These are phyloP conservation scores for Ficedula albicollis DNA, from an alignment of 2,797 vertebrate genomes.

Conservation along the genomic window DNA sequence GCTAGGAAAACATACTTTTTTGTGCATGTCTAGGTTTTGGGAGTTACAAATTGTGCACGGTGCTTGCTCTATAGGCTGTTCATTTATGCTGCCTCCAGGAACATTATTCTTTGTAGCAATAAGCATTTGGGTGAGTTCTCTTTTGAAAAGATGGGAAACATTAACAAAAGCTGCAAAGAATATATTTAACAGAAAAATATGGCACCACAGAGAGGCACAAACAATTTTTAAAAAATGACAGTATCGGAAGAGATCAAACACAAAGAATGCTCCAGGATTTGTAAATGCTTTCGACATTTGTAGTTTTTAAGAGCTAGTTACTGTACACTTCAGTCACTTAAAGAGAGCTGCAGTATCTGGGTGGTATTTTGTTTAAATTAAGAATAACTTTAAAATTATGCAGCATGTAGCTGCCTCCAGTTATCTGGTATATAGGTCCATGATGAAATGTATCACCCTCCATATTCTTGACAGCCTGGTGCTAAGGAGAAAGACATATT, in stretches of 20 bases:
- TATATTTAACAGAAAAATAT: background rate
- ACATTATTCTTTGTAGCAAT: background rate
- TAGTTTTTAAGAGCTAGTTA: background rate
- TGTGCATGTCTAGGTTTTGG: background rate
- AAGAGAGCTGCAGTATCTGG: background rate
- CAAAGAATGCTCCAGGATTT: background rate
- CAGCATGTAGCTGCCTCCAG: background rate
- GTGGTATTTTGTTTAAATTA: background rate
- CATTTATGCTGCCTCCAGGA: background rate
- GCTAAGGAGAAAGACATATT: background rate
- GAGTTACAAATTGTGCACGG: background rate
- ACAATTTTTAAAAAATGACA: fast-evolving
- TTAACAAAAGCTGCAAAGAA: background rate
- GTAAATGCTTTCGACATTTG: background rate
- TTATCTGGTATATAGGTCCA: background rate
- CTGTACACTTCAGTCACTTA: background rate
- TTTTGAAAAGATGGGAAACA: background rate
- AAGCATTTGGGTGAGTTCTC: background rate
- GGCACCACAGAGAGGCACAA: background rate
- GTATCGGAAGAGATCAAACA: background rate
- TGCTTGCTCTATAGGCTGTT: background rate
- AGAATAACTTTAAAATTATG: background rate
- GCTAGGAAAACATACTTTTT: background rate
- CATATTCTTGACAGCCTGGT: background rate
- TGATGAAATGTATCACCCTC: background rate